Evolutionary conservation across 2,113 vertebrate genomes (phyloP), one percentile per base, ranked within the genome.

Genomic region (Erinaceus europaeus): DNA sequence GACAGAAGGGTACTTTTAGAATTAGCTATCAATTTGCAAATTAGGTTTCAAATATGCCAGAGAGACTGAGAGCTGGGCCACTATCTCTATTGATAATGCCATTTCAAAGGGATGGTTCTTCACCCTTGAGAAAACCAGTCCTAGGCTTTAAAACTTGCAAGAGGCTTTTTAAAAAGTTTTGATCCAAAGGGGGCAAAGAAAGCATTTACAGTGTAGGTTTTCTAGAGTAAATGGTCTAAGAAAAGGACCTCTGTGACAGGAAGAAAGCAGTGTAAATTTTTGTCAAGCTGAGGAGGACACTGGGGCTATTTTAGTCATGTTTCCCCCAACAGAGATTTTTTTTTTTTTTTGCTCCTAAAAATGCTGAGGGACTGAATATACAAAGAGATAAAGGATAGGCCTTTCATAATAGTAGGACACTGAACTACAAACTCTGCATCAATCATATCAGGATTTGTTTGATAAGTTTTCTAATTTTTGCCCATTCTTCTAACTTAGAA

Each of bases 51-150:
- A 29, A 4, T 25, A 55, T 4, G 42, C 48, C n/a, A 73, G 25
- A 53, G 65, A 38, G 25, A 61, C 25, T 50, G 11, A 2, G 1
- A 40, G 21, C 3, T 3, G 3, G 2, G 2, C 0, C 15, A 8
- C 3, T 40, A 13, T 80, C 18, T 89, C 80, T 32, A 11, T 38
- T 10, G 10, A 17, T 36, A 23, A 67, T 72, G 83, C 25, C 17
- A 21, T n/a, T 55, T 64, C 48, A 32, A 55, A 75, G n/a, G 2
- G 12, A 12, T 74, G 32, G 25, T 9, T 0, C 21, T 10, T 36
- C 9, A 2, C 11, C 17, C 53, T 84, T 68, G 59, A 68, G 36
- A 84, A 67, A 84, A 25, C 15, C 12, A 68, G 15, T 42, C 14
- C 9, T 80, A 5, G 6, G 18, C 48, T 69, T 13, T 53, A 69